These are phyloP conservation scores for Atta colombica DNA, from an alignment of 1,140 invertebrate species.

Conservation along the genomic window DNA sequence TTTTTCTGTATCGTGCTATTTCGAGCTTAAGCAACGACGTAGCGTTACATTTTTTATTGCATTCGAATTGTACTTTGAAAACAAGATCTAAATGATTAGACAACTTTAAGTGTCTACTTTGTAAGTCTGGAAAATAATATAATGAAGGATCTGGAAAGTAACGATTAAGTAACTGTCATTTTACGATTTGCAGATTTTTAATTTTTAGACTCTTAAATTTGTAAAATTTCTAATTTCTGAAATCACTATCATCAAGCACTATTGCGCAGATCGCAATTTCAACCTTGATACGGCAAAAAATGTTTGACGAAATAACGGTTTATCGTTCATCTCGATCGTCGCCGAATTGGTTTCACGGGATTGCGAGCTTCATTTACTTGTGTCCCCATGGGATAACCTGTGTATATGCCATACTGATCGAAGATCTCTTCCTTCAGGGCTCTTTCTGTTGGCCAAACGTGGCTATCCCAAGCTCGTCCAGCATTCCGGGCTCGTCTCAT, in stretches of 20 bases:
- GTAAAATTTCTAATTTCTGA: neutral
- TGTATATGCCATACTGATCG: conserved; percentile 60
- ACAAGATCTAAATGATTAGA: neutral
- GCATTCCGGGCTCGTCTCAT: conserved; percentile 70
- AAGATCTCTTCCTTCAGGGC: conserved; percentile 65
- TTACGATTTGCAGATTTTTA: neutral
- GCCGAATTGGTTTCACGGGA: conserved; percentile 25
- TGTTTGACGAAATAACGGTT: conserved; percentile 43
- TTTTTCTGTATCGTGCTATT: conserved; percentile 7
- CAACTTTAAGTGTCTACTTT: neutral
- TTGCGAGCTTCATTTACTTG: conserved; percentile 48
- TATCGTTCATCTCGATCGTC: conserved; percentile 50
- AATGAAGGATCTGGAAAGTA: neutral
- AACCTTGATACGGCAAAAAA: neutral
- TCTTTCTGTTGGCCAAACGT: conserved; percentile 56
- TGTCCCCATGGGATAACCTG: conserved; percentile 58
- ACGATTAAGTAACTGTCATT: neutral
- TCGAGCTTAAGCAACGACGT: conserved; percentile 30
- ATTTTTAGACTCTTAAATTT: neutral
- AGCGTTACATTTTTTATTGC: neutral
- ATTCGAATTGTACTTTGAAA: neutral
- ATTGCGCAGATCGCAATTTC: neutral
- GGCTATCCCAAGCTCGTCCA: conserved; percentile 63
- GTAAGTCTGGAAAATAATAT: neutral
- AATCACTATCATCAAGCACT: neutral